Percentiles rank a stretch among this genome's conserved stretches.
phyloP scores from a whole-genome alignment of 2,888 invertebrate species.

The Polia nebulosa region DNA sequence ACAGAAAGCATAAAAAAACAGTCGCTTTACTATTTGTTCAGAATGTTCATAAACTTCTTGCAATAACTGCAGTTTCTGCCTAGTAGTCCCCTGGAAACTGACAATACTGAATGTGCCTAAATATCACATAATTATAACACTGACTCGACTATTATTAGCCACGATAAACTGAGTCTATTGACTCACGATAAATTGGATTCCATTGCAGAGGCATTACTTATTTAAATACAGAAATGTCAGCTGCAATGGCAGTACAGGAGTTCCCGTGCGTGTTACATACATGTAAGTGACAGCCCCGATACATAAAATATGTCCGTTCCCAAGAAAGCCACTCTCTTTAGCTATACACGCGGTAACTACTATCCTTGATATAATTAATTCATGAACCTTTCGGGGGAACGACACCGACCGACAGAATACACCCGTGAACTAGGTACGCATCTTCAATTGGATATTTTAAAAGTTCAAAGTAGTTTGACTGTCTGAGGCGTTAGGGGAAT shows the following conservation, averaged over 20 bases:
- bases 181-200: conserved; percentile 5
- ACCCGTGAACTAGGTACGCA: conserved; percentile 2
- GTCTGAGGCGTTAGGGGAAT: not conserved
- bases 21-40: not conserved
- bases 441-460: conserved; percentile 21
- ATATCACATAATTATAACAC: conserved; percentile 1
- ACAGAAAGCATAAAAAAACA: not conserved
- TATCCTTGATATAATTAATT: conserved; percentile 55
- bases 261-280: conserved; percentile 11
- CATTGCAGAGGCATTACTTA: conserved; percentile 18
- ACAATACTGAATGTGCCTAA: not conserved
- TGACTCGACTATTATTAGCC: not conserved
- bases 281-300: conserved; percentile 24
- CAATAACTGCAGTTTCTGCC: not conserved
- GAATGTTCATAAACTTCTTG: not conserved
- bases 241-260: not conserved
- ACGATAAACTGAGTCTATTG: no score
- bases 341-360: conserved; percentile 36
- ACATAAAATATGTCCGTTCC: conserved; percentile 52
- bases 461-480: conserved; percentile 9
- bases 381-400: conserved; percentile 51
- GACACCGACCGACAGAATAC: conserved; percentile 10
- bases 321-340: conserved; percentile 38
- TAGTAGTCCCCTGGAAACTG: not conserved
- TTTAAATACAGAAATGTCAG: conserved; percentile 34